Evolutionary conservation across 2,113 vertebrate species (phyloP).

Genomic region (Xyliphius kryptos): DNA sequence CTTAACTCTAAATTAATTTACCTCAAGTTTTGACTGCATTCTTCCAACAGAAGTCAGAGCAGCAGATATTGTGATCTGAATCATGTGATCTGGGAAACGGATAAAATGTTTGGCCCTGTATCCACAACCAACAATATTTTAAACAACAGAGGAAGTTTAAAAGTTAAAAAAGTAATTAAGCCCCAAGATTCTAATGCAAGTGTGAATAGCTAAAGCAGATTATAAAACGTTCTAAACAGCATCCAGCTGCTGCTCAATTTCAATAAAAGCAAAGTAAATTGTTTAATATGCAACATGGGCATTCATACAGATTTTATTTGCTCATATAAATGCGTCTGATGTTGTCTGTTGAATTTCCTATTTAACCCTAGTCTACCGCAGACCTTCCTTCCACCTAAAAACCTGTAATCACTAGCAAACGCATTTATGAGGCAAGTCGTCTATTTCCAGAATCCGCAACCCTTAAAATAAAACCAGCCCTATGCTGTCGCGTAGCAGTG

Average conservation of each 20-base stretch:
- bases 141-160: constrained; percentile 44
- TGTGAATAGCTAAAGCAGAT: constrained; percentile 38
- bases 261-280: constrained; percentile 36
- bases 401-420: constrained; percentile 12
- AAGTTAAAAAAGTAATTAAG: constrained; percentile 55
- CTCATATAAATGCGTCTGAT: constrained; percentile 32
- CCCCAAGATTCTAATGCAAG: constrained; percentile 41
- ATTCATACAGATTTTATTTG: constrained; percentile 26
- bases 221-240: constrained; percentile 47
- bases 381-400: constrained; percentile 24
- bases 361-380: constrained; percentile 22
- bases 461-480: constrained; percentile 16
- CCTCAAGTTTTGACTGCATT: constrained; percentile 23
- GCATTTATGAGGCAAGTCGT: constrained; percentile 33
- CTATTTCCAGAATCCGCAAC: constrained; percentile 13
- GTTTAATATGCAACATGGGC: constrained; percentile 32
- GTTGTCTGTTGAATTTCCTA: constrained; percentile 39
- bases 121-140: constrained; percentile 48
- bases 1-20: constrained; percentile 32
- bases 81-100: constrained; percentile 18
- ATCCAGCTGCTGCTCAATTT: constrained; percentile 47
- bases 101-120: constrained; percentile 28
- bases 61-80: constrained; percentile 28
- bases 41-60: constrained; percentile 27
- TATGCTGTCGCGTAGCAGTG: neutral